Percentiles rank a stretch among this genome's conserved stretches.
phyloP scores from a whole-genome alignment of 2,797 vertebrate species.

The Steatocranus sp. region DNA sequence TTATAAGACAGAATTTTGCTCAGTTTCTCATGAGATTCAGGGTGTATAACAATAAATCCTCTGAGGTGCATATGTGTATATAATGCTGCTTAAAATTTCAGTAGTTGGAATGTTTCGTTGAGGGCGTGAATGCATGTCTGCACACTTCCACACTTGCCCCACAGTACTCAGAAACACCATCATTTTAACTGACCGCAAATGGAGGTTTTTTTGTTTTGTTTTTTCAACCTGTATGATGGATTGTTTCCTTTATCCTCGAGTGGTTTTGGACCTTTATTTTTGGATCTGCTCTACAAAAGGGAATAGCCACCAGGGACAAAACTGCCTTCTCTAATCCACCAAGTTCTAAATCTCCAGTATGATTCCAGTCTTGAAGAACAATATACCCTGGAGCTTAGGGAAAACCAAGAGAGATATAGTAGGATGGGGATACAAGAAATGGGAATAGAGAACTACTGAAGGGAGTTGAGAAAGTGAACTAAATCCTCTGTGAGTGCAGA shows the following conservation, averaged over 20 bases:
- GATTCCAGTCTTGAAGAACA: slow-evolving; percentile 65
- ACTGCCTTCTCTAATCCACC: slow-evolving; percentile 63
- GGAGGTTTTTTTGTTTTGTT: background rate
- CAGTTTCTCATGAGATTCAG: slow-evolving; percentile 6
- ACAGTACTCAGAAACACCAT: background rate
- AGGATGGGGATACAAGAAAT: slow-evolving; percentile 8
- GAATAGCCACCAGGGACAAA: slow-evolving; percentile 63
- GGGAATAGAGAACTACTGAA: slow-evolving; percentile 43
- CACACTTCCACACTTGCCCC: background rate
- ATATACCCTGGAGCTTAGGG: slow-evolving; percentile 51
- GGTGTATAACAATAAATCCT: slow-evolving; percentile 8
- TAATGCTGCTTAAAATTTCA: background rate
- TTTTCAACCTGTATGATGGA: slow-evolving; percentile 59
- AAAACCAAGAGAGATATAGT: slow-evolving; percentile 28
- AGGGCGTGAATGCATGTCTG: background rate
- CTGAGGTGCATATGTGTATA: background rate
- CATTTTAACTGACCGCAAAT: slow-evolving; percentile 47
- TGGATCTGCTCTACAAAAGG: slow-evolving; percentile 64
- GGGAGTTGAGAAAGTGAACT: slow-evolving; percentile 46
- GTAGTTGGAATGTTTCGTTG: background rate
- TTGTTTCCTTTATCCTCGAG: slow-evolving; percentile 64
- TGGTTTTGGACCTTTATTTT: slow-evolving; percentile 70
- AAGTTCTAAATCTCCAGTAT: slow-evolving; percentile 70
- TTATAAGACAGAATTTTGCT: slow-evolving; percentile 1
- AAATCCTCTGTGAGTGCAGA: slow-evolving; percentile 59